phyloP scores from a whole-genome alignment of 2,888 invertebrate species.

The Drosophila peninsularis region DNA sequence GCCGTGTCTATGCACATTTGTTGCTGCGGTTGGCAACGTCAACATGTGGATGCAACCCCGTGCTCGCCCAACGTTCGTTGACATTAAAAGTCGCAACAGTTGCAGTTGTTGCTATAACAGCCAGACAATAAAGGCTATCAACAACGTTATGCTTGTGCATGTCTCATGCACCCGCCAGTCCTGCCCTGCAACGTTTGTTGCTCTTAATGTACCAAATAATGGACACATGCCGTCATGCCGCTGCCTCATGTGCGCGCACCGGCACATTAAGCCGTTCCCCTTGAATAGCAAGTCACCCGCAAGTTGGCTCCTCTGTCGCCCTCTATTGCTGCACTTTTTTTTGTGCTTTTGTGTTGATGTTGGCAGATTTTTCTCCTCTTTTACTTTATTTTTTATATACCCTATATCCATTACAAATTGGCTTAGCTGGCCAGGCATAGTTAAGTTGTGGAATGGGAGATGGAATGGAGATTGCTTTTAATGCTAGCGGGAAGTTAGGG shows the following conservation, averaged over 20 bases:
- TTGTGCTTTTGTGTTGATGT: conserved; percentile 33
- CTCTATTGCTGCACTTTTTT: conserved; percentile 3
- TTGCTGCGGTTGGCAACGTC: conserved; percentile 73
- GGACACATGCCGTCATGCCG: conserved; percentile 54
- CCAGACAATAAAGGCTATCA: conserved; percentile 75
- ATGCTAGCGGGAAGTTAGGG: background rate
- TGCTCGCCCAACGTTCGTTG: conserved; percentile 47
- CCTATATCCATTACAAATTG: conserved; percentile 8
- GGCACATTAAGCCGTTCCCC: conserved; percentile 52
- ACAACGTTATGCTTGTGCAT: conserved; percentile 41
- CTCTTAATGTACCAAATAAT: conserved; percentile 63
- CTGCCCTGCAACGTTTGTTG: conserved; percentile 27
- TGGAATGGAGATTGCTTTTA: background rate
- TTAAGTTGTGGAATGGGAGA: background rate
- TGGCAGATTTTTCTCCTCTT: conserved; percentile 22
- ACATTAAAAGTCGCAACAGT: conserved; percentile 74
- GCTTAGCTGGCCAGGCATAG: background rate
- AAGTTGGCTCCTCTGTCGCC: conserved; percentile 11
- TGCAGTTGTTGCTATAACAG: conserved; percentile 53
- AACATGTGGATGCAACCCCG: conserved; percentile 46
- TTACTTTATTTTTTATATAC: background rate
- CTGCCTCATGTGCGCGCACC: conserved; percentile 41
- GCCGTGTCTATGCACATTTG: conserved; percentile 67
- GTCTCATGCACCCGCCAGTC: conserved; percentile 13
- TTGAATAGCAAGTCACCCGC: conserved; percentile 38